A percentile compares a stretch with the other conserved stretches of the same genome.
These are phyloP conservation scores for Argyresthia albistria DNA, from an alignment of 2,888 invertebrate species.

Conservation along the genomic window DNA sequence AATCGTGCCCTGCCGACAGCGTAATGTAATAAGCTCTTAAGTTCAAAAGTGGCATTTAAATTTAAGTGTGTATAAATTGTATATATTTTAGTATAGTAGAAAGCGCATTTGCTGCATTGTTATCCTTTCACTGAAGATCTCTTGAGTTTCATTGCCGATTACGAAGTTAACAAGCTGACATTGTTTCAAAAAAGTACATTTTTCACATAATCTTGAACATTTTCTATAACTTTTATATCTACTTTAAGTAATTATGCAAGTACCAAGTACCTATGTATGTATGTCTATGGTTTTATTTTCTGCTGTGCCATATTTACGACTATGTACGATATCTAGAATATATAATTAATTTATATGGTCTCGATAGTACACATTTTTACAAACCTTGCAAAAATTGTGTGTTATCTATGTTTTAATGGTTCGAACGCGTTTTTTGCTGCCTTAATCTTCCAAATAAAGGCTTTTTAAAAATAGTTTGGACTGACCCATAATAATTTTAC, in stretches of 20 bases:
- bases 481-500: slow-evolving; percentile 10
- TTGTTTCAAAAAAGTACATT: slow-evolving; percentile 32
- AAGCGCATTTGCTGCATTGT: slow-evolving; percentile 58
- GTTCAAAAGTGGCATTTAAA: slow-evolving; percentile 16
- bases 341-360: not conserved
- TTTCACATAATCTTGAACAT: not conserved
- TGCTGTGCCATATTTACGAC: too few species aligned
- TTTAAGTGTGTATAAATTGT: slow-evolving; percentile 14
- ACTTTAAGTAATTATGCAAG: too few species aligned
- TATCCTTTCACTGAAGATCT: slow-evolving; percentile 73
- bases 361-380: slow-evolving; percentile 60
- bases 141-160: slow-evolving; percentile 65
- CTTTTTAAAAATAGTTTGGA: slow-evolving; percentile 58
- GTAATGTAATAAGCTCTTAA: too few species aligned
- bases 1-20: too few species aligned
- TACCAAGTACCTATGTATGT: not conserved
- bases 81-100: slow-evolving; percentile 12
- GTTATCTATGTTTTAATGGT: slow-evolving; percentile 28
- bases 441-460: slow-evolving; percentile 45
- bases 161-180: slow-evolving; percentile 45
- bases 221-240: slow-evolving; percentile 7
- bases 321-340: too few species aligned
- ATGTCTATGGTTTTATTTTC: not conserved
- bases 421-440: slow-evolving; percentile 56
- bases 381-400: slow-evolving; percentile 66